phyloP scores from a whole-genome alignment of 2,888 invertebrate species.

The Leptinotarsa juncta region DNA sequence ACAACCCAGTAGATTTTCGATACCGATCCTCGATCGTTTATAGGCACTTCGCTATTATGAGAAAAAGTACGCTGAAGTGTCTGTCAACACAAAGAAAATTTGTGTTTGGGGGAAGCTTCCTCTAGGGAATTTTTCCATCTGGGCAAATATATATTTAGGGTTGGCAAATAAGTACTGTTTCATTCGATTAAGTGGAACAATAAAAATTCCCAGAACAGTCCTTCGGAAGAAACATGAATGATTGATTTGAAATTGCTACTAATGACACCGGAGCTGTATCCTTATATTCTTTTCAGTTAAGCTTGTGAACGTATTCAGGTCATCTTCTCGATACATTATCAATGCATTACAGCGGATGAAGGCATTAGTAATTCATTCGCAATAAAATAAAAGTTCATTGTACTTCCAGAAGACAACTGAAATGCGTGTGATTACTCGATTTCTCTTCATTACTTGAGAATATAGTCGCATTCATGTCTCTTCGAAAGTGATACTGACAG shows the following conservation, averaged over 20 bases:
- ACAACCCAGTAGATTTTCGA: slow-evolving; percentile 40
- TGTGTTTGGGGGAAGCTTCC: not conserved
- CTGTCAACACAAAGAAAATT: not conserved
- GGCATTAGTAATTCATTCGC: not conserved
- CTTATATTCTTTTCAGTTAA: no score
- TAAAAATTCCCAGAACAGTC: slow-evolving; percentile 27
- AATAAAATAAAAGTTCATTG: not conserved
- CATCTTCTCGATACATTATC: not conserved
- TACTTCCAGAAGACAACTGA: not conserved
- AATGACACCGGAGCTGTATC: no score
- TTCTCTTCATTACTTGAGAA: not conserved
- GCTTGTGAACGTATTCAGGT: not conserved
- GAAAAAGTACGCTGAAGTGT: slow-evolving; percentile 9
- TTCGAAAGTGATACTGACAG: no score
- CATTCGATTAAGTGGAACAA: slow-evolving; percentile 11
- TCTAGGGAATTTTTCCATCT: not conserved
- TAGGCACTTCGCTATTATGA: slow-evolving; percentile 25
- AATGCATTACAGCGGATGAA: not conserved
- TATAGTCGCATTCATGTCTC: no score
- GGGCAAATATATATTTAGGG: not conserved
- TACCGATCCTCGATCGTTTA: slow-evolving; percentile 25
- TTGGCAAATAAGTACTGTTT: not conserved
- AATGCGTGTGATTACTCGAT: not conserved
- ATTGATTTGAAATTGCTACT: no score
- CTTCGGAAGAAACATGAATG: no score